phyloP scores from a whole-genome alignment of 2,113 vertebrate genomes.

The Ginglymostoma cirratum region DNA sequence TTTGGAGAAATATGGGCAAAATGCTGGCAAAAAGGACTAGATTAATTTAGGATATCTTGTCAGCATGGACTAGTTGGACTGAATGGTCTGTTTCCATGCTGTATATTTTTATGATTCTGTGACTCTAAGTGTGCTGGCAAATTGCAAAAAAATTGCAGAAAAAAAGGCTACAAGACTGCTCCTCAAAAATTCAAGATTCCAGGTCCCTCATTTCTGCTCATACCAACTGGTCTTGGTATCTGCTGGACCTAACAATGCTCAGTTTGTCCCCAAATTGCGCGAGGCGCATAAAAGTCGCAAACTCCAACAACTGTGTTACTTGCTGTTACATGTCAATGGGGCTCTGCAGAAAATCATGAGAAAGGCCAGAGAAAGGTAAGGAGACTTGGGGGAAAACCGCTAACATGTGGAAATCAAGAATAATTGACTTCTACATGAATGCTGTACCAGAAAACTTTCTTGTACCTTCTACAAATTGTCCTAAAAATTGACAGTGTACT shows the following conservation, averaged over 20 bases:
- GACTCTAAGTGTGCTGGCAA: background rate
- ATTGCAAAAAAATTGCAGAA: background rate
- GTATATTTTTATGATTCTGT: no score
- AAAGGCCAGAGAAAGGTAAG: background rate
- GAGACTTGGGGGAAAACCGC: background rate
- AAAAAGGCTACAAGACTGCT: background rate
- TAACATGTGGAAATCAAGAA: background rate
- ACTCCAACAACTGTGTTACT: background rate
- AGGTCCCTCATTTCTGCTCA: background rate
- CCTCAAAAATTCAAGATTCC: background rate
- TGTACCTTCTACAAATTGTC: background rate
- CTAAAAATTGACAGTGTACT: background rate
- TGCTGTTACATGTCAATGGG: background rate
- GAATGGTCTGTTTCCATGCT: no score
- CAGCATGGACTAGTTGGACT: no score
- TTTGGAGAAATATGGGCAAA: no score
- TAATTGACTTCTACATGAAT: background rate
- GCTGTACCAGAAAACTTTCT: background rate
- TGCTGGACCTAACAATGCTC: background rate
- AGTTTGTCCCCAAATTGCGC: background rate
- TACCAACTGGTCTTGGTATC: no score
- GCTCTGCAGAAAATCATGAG: background rate
- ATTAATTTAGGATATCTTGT: no score
- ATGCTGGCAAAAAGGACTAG: no score
- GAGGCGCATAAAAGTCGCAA: background rate